These are phyloP conservation scores for Diplosoma virens DNA, from an alignment of 23 tunicate species.

Conservation along the genomic window DNA sequence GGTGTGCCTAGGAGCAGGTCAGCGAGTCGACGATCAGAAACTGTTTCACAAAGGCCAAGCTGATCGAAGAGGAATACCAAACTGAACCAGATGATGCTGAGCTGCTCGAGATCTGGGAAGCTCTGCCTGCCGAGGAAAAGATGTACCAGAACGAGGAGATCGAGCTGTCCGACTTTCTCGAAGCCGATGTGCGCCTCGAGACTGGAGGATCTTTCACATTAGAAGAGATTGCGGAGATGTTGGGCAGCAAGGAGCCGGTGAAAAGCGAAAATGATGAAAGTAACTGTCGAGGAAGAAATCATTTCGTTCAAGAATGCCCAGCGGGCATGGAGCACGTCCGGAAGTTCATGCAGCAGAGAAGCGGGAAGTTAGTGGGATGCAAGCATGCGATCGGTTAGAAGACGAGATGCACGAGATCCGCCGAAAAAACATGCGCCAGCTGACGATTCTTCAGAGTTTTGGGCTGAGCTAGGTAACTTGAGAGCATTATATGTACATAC, in stretches of 20 bases:
- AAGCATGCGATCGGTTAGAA: no score
- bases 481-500: no score
- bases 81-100: constrained; percentile 40
- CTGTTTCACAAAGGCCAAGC: constrained; percentile 37
- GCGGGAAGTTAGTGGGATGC: no score
- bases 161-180: constrained; percentile 49
- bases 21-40: constrained; percentile 42
- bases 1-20: constrained; percentile 40
- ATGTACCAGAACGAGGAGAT: constrained; percentile 42
- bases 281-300: constrained; percentile 16
- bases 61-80: constrained; percentile 31
- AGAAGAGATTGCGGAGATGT: constrained; percentile 26
- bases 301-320: constrained; percentile 21
- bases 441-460: no score
- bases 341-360: no score
- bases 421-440: no score
- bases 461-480: no score
- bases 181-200: constrained; percentile 50
- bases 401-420: no score
- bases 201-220: constrained; percentile 38
- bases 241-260: constrained; percentile 43
- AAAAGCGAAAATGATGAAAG: constrained; percentile 40
- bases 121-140: constrained; percentile 48
- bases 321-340: no score
- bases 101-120: constrained; percentile 56